Conservation (phyloP, 2,113 vertebrate genomes). For the Ammodytes dubius region DNA sequence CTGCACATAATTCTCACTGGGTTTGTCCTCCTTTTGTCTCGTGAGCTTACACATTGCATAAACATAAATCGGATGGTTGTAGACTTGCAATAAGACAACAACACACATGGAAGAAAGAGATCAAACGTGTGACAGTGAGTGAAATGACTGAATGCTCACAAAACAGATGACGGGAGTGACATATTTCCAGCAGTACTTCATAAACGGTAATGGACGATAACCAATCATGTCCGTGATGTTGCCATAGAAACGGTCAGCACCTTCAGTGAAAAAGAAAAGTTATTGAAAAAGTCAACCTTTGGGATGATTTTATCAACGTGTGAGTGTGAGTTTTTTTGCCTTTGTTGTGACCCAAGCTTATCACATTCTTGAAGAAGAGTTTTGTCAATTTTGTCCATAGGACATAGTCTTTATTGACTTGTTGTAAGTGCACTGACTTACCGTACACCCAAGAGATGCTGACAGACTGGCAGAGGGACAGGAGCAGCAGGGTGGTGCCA, state of each 20-base stretch:
- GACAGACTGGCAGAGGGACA: slow-evolving; percentile 74
- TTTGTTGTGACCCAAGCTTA: background rate
- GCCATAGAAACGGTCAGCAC: slow-evolving; percentile 74
- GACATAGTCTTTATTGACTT: background rate
- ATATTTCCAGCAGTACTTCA: slow-evolving; percentile 79
- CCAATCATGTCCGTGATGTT: slow-evolving; percentile 79
- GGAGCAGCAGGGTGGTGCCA: slow-evolving; percentile 75
- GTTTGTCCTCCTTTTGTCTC: background rate
- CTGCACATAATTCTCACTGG: background rate
- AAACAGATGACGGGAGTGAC: slow-evolving; percentile 70
- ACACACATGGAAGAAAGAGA: background rate
- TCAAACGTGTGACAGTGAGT: background rate
- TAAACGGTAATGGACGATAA: slow-evolving; percentile 61
- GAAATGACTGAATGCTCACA: slow-evolving; percentile 47
- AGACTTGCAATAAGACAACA: background rate
- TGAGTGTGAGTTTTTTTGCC: background rate
- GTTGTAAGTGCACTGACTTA: slow-evolving; percentile 29
- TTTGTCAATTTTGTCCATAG: background rate
- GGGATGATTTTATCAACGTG: background rate
- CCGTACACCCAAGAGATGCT: slow-evolving; percentile 82
- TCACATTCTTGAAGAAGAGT: background rate
- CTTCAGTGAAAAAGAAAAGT: slow-evolving; percentile 33
- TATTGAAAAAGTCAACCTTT: background rate
- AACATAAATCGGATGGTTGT: background rate
- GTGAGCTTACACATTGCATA: background rate